A percentile compares a stretch with the other conserved stretches of the same genome.
Conservation (phyloP, 2,113 vertebrate genomes). For the Apteryx owenii region DNA sequence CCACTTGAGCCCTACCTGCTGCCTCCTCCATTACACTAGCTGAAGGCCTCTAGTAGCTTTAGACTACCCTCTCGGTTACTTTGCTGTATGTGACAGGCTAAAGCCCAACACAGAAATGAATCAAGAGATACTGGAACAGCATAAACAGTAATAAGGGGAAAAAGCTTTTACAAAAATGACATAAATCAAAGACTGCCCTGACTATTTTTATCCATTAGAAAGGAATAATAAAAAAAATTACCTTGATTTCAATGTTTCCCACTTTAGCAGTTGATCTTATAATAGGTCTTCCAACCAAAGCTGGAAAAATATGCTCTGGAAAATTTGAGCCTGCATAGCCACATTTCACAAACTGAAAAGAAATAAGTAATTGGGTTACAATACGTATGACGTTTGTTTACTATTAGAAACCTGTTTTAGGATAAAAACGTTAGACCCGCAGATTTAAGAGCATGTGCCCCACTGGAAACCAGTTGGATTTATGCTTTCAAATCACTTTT, state of each 20-base stretch:
- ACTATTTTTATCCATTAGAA: slow-evolving; percentile 31
- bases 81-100: not conserved
- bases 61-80: not conserved
- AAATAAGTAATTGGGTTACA: slow-evolving; percentile 39
- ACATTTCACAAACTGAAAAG: slow-evolving; percentile 96
- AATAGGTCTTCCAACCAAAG: slow-evolving; percentile 97
- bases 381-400: not conserved
- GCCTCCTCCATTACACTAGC: not conserved
- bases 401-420: not conserved
- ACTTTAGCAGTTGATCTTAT: slow-evolving; percentile 99
- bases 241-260: slow-evolving; percentile 99
- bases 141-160: not conserved
- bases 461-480: not conserved
- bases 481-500: not conserved
- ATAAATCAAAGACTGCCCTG: not conserved
- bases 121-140: not conserved
- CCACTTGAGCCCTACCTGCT: not conserved
- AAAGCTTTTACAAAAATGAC: not conserved
- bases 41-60: not conserved
- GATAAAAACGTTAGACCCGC: not conserved
- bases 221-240: slow-evolving; percentile 74
- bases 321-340: slow-evolving; percentile 99
- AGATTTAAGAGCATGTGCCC: not conserved
- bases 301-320: slow-evolving; percentile 99
- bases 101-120: not conserved